Conservation (phyloP, 2,888 invertebrate genomes). For the Saturnia japonica region DNA sequence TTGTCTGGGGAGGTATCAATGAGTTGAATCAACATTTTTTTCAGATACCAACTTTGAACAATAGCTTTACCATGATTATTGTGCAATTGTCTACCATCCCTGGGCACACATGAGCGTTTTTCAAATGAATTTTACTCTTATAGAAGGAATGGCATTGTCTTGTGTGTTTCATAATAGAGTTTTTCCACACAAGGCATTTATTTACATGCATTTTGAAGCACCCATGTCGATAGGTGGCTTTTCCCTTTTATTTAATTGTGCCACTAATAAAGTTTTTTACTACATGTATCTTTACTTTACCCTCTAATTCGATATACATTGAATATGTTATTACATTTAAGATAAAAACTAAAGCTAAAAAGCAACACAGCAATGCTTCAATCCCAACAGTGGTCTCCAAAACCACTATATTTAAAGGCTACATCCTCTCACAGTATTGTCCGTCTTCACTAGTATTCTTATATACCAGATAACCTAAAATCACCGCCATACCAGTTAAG, state of each 20-base stretch:
- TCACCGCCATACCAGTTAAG: slow-evolving; percentile 53
- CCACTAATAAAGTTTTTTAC: not conserved
- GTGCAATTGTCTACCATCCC: too few species aligned
- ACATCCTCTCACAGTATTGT: slow-evolving; percentile 64
- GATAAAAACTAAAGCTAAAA: slow-evolving; percentile 40
- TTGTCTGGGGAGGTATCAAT: too few species aligned
- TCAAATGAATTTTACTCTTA: too few species aligned
- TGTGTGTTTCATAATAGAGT: too few species aligned
- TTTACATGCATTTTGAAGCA: not conserved
- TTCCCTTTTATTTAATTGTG: not conserved
- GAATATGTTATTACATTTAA: slow-evolving; percentile 46
- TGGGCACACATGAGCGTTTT: too few species aligned
- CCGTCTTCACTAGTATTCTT: slow-evolving; percentile 51
- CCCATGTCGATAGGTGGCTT: not conserved
- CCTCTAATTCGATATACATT: slow-evolving; percentile 43
- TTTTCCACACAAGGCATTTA: too few species aligned
- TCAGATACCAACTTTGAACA: too few species aligned
- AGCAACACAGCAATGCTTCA: slow-evolving; percentile 36
- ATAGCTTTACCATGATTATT: too few species aligned
- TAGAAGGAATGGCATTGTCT: too few species aligned
- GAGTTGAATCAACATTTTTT: too few species aligned
- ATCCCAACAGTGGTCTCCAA: slow-evolving; percentile 52
- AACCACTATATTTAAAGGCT: slow-evolving; percentile 64
- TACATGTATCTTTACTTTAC: slow-evolving; percentile 36
- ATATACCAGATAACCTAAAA: slow-evolving; percentile 61